phyloP scores from a whole-genome alignment of 2,113 vertebrate species.

The Corydoras sp. region DNA sequence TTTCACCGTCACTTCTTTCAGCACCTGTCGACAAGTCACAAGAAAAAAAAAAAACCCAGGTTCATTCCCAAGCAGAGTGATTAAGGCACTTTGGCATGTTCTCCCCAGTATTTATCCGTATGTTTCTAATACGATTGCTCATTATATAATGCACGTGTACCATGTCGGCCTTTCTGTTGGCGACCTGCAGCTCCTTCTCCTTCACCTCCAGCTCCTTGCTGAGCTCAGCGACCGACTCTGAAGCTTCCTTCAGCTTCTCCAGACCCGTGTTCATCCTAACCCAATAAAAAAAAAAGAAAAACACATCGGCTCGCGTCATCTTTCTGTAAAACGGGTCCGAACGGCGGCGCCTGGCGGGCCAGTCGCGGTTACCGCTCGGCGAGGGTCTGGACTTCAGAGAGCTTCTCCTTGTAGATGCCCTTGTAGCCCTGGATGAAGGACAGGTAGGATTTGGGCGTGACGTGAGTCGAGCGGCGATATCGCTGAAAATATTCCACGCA shows the following conservation, averaged over 20 bases:
- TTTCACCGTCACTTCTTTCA: conserved; percentile 91
- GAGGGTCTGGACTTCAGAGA: conserved; percentile 75
- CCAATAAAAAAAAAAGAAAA: no score
- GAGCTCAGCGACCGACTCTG: conserved; percentile 81
- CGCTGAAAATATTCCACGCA: conserved; percentile 92
- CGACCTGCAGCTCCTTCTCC: conserved; percentile 86
- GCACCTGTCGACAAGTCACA: conserved; percentile 66
- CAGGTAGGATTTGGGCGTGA: conserved; percentile 93
- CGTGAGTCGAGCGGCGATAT: conserved; percentile 83
- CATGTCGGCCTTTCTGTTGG: conserved; percentile 88
- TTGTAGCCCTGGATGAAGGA: conserved; percentile 94
- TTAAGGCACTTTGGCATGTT: neutral
- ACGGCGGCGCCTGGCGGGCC: no score
- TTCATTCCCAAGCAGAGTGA: neutral
- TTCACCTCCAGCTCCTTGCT: conserved; percentile 87
- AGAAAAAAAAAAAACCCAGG: no score
- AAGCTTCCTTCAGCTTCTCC: conserved; percentile 90
- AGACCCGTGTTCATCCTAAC: conserved; percentile 90
- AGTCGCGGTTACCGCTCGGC: conserved; percentile 72
- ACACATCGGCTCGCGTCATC: no score
- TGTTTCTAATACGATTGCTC: neutral
- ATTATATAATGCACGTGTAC: conserved; percentile 52
- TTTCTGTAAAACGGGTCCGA: no score
- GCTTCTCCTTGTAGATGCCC: conserved; percentile 83
- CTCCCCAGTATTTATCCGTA: neutral